Evolutionary conservation across 2,113 vertebrate species (phyloP).

Genomic region (Poicephalus meyeri): DNA sequence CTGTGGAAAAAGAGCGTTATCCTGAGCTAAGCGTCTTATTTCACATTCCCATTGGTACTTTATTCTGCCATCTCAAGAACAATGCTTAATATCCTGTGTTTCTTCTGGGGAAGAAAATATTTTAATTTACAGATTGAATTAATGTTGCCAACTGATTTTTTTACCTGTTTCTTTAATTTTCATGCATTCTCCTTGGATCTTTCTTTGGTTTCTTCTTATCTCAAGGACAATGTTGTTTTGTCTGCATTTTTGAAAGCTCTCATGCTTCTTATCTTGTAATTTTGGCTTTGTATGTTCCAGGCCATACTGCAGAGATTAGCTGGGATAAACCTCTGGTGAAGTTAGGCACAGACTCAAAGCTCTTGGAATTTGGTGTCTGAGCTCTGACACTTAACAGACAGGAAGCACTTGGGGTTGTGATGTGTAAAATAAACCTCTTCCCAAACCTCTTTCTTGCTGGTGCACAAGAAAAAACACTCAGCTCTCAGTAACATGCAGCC

Average conservation of each 20-base stretch:
- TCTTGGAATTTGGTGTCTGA: slow-evolving; percentile 5
- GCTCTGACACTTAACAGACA: background rate
- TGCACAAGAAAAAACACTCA: background rate
- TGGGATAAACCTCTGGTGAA: background rate
- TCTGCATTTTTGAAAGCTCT: background rate
- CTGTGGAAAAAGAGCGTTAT: background rate
- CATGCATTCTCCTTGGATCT: background rate
- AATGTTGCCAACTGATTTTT: background rate
- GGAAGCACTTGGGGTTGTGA: background rate
- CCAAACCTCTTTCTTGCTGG: background rate
- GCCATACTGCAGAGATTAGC: background rate
- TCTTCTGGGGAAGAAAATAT: background rate
- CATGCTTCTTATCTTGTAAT: background rate
- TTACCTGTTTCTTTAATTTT: background rate
- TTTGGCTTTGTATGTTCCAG: background rate
- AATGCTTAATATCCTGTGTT: background rate
- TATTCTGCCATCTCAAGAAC: background rate
- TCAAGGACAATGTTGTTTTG: background rate
- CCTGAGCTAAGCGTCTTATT: background rate
- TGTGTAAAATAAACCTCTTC: background rate
- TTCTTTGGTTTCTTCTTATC: background rate
- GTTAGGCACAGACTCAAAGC: background rate
- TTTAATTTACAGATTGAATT: background rate
- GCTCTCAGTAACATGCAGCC: background rate
- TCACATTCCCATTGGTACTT: background rate